These are phyloP conservation scores for Hypothenemus hampei DNA, from an alignment of 1,140 invertebrate genomes.

Conservation along the genomic window DNA sequence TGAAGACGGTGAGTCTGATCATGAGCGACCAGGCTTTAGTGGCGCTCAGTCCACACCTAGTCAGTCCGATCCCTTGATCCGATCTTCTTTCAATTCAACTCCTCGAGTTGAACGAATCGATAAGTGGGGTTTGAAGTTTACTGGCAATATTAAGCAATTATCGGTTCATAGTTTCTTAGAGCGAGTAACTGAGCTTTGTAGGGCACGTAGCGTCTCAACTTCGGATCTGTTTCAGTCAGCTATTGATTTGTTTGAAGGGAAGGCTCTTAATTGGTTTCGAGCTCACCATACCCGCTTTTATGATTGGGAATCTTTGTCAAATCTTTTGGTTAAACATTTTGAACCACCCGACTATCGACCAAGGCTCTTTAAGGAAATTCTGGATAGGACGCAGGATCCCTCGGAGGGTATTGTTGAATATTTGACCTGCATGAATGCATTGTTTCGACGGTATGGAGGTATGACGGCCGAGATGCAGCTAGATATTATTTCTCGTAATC, in stretches of 20 bases:
- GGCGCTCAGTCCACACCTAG: too few relatives aligned
- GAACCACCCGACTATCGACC: conserved; percentile 14
- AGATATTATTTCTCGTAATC: not conserved
- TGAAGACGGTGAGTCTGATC: too few relatives aligned
- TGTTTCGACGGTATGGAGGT: conserved; percentile 32
- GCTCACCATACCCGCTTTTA: not conserved
- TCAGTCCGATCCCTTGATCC: too few relatives aligned
- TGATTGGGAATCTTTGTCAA: not conserved
- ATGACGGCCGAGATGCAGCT: conserved; percentile 12
- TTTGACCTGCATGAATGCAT: conserved; percentile 35
- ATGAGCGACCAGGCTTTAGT: too few relatives aligned
- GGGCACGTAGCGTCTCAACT: conserved; percentile 16
- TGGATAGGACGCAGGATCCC: conserved; percentile 28
- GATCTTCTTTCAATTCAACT: too few relatives aligned
- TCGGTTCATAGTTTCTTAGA: conserved; percentile 12
- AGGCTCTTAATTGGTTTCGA: conserved; percentile 8
- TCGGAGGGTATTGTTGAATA: conserved; percentile 34
- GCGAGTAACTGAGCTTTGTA: conserved; percentile 3
- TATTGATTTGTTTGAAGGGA: conserved; percentile 35
- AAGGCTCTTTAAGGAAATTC: conserved; percentile 6
- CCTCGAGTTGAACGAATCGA: not conserved
- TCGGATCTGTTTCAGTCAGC: conserved; percentile 29
- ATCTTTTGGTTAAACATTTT: conserved; percentile 7
- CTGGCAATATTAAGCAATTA: conserved; percentile 1
- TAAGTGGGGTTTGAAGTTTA: conserved; percentile 16